Evolutionary conservation across 1,140 invertebrate species (phyloP), one percentile per base, ranked within the genome.

Genomic region (roundworm (Caenorhabditis elegans)): DNA sequence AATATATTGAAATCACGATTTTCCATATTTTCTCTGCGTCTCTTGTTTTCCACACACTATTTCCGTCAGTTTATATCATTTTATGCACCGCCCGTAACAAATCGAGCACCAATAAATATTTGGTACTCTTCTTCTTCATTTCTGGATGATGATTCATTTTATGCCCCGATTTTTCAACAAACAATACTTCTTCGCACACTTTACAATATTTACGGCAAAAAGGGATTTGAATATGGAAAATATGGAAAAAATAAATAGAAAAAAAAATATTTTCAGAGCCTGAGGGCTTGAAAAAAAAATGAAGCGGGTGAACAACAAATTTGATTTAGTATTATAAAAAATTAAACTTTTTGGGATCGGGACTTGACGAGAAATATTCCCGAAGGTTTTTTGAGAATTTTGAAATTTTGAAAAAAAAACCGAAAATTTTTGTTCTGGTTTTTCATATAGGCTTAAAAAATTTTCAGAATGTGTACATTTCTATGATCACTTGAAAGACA

Each of bases 21-120:
- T 15, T 5, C 39, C 15, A 5, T 43, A 15, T 43, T 15, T 5
- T 43, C 34, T 34, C 53, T 60, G 53, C 53, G 53, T 22, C 34
- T 19, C 34, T 15, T 70, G 1, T 28, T 34, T 34, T 39, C 34
- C 60, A 15, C n/a, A 70, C 19, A 39, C 34, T 70, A 70, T 70
- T 70, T 70, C 13, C 19, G n/a, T 70, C 39, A 70, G 60, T 70
- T 70, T 70, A 70, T 70, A 34, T 17, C 60, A 70, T 70, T 70
- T 70, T 70, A 70, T 70, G 60, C 60, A 70, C 60, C 60, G 28
- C 22, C 60, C 60, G 60, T 39, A 36, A 39, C 60, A 17, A 60
- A 60, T 60, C 53, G 26, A 60, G n/a, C n/a, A 60, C 53, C 60
- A 70, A 70, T 70, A 70, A 70, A 70, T 70, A 70, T 70, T 70